phyloP scores from a whole-genome alignment of 2,888 invertebrate species.

The Machimus rusticus region DNA sequence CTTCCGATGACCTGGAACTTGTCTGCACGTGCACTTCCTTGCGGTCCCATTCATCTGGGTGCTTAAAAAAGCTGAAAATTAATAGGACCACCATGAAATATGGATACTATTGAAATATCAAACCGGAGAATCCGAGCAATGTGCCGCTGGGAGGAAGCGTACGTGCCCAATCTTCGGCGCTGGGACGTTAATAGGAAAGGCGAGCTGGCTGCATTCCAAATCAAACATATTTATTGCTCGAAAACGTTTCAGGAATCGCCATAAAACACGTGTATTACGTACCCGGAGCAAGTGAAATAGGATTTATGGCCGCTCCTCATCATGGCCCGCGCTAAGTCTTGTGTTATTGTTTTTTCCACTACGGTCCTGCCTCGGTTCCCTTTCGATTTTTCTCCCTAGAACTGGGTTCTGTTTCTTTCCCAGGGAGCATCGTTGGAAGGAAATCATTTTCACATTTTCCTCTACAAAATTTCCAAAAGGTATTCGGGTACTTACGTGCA shows the following conservation, averaged over 20 bases:
- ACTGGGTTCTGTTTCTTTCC: not conserved
- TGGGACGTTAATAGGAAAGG: slow-evolving; percentile 26
- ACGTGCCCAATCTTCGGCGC: not conserved
- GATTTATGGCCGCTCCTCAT: slow-evolving; percentile 29
- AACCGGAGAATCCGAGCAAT: not conserved
- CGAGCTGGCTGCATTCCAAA: slow-evolving; percentile 54
- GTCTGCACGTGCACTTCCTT: slow-evolving; percentile 7
- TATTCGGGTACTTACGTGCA: not conserved
- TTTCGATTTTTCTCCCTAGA: slow-evolving; percentile 6
- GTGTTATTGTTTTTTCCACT: slow-evolving; percentile 28
- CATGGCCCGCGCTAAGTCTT: not conserved
- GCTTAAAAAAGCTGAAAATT: slow-evolving; percentile 21
- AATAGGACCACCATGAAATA: slow-evolving; percentile 38
- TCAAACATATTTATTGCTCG: slow-evolving; percentile 60
- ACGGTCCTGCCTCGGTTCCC: not conserved
- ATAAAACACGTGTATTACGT: slow-evolving; percentile 42
- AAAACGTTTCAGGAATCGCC: slow-evolving; percentile 57
- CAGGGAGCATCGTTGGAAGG: not conserved
- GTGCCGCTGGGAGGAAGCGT: not conserved
- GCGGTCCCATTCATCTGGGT: slow-evolving; percentile 14
- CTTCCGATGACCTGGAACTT: not conserved
- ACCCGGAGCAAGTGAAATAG: slow-evolving; percentile 26
- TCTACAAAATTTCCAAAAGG: slow-evolving; percentile 18
- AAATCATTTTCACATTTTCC: slow-evolving; percentile 38
- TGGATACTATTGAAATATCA: slow-evolving; percentile 36